Base-by-base conservation (phyloP, 1,140 invertebrate genomes). In the Brachionus paranguensis region DNA sequence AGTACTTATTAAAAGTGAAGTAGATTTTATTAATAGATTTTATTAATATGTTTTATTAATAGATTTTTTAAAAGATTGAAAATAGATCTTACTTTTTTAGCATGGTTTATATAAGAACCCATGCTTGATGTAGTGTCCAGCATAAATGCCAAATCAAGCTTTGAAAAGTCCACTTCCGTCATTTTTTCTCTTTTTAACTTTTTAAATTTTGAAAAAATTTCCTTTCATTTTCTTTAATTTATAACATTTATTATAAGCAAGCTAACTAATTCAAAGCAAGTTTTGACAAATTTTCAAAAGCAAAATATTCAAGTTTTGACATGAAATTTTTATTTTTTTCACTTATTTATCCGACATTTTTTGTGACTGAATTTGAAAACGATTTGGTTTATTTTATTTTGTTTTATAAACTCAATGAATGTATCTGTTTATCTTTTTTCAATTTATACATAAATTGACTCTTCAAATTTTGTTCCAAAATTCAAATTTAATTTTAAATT, bases 121-220 rank as follows among this genome's bases (percentile, higher is more conserved):
- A 84, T 84, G 33, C 68, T 76, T 7, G 68, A 53, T 12, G 83
- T 84, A 45, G 68, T 53, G 27, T 84, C 83, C 8, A 84, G 17
- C n/a, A 84, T 50, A 45, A 84, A 84, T 37, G 70, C 83, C 12
- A 84, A 45, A 29, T 84, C 83, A n/a, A 81, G 24, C 27, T 81
- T 60, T 24, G 53, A 64, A 64, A 79, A 55, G 20, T 79, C 76
- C 4, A 60, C 53, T n/a, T 10, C 17, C 33, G 6, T 78, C 11
- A 12, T 78, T 14, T 47, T 47, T 47, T 76, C 11, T 17, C 1
- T 43, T 3, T 20, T n/a, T 0, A 12, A 45, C 3, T 50, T 76
- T 76, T 50, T 76, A 33, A 24, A 41, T 76, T 50, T 76, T 76
- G 6, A 50, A 50, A 3, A 50, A 14, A 50, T 50, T 50, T 50